A percentile compares a stretch with the other conserved stretches of the same genome.
Evolutionary conservation across 2,797 vertebrate genomes (phyloP).

Genomic region (Siniperca obscura): DNA sequence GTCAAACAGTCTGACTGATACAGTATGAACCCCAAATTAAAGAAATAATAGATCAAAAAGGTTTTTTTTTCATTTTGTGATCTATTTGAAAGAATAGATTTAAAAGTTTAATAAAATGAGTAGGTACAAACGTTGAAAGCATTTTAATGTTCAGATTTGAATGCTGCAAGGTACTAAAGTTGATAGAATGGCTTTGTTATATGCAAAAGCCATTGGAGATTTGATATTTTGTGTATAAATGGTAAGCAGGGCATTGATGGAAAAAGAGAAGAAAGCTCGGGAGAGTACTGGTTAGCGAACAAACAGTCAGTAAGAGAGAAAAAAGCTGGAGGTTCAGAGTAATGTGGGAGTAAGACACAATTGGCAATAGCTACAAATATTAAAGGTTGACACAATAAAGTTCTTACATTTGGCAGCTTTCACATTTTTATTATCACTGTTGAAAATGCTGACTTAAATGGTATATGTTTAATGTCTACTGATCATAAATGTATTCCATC

Average conservation of each 20-base stretch:
- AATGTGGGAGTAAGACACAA: background rate
- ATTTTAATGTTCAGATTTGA: constrained; percentile 1
- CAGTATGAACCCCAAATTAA: constrained; percentile 8
- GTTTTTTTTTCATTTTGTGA: background rate
- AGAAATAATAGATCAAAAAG: constrained; percentile 13
- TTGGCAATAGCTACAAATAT: background rate
- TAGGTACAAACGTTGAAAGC: background rate
- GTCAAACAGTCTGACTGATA: constrained; percentile 30
- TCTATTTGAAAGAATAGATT: background rate
- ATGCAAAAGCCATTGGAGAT: constrained; percentile 4
- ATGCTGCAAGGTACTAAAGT: background rate
- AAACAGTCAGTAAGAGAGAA: background rate
- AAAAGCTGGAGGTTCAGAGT: background rate
- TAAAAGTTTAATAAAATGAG: background rate
- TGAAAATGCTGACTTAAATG: background rate
- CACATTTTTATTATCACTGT: background rate
- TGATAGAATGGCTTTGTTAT: background rate
- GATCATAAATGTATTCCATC: constrained; percentile 7
- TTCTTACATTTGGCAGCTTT: too few relatives aligned
- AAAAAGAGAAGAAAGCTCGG: constrained; percentile 1
- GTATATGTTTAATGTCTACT: background rate
- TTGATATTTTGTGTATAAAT: background rate
- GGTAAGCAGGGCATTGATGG: background rate
- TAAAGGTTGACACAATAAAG: background rate
- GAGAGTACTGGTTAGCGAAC: background rate